These are phyloP conservation scores for Heliconius cydno DNA, from an alignment of 2,888 invertebrate species.

Conservation along the genomic window DNA sequence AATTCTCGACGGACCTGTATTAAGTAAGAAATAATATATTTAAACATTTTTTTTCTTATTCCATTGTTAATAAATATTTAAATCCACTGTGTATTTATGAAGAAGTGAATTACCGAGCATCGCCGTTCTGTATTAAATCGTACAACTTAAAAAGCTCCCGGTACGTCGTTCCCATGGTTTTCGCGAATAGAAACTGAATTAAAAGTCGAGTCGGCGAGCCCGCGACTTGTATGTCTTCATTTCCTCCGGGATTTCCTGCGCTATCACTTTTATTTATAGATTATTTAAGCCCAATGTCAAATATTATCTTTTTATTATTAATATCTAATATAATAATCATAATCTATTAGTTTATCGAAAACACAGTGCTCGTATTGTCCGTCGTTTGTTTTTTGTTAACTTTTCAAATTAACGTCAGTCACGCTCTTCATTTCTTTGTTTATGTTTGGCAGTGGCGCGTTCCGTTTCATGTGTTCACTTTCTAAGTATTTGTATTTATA, in stretches of 20 bases:
- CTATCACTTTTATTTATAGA: slow-evolving; percentile 60
- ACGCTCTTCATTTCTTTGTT: slow-evolving; percentile 59
- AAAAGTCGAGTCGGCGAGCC: slow-evolving; percentile 64
- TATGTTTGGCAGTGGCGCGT: slow-evolving; percentile 59
- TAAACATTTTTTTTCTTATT: background rate
- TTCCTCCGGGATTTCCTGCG: slow-evolving; percentile 73
- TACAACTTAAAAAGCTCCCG: slow-evolving; percentile 81
- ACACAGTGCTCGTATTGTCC: slow-evolving; percentile 49
- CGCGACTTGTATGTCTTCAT: slow-evolving; percentile 66
- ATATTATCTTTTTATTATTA: slow-evolving; percentile 31
- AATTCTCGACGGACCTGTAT: slow-evolving; percentile 71
- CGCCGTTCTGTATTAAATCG: slow-evolving; percentile 86
- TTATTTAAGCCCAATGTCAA: slow-evolving; percentile 41
- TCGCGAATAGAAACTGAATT: slow-evolving; percentile 58
- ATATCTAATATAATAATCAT: slow-evolving; percentile 31
- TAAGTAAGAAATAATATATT: slow-evolving; percentile 28
- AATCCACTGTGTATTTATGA: background rate
- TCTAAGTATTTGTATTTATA: background rate
- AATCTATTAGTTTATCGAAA: slow-evolving; percentile 37
- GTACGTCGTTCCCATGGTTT: slow-evolving; percentile 73
- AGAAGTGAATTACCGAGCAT: slow-evolving; percentile 75
- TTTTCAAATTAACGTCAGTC: slow-evolving; percentile 74
- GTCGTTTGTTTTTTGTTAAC: slow-evolving; percentile 61
- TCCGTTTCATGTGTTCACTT: slow-evolving; percentile 53
- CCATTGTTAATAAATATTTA: background rate